Base-by-base conservation (phyloP, 2,113 vertebrate species). In the Corythornis cristatus region DNA sequence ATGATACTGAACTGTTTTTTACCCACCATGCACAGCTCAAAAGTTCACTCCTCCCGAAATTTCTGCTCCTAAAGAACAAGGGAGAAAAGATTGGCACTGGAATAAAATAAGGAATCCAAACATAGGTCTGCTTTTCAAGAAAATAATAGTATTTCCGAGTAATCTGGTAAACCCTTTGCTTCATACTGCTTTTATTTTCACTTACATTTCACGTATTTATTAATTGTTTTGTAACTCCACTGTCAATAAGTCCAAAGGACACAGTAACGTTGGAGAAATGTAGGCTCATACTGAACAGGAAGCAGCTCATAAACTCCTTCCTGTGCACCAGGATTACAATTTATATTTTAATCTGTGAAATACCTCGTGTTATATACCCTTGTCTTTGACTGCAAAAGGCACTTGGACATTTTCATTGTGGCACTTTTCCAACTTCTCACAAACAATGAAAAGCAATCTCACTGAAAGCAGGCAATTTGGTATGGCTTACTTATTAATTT, bases 371-470 rank as follows among this genome's bases (percentile, higher is more conserved):
- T 92, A 35, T 4, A 71, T 83, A 28, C 33, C 35, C 23, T 83
- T 76, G 71, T 58, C 45, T 61, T 51, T 68, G 67, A 21, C 83
- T 29, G 29, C 7, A 25, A 57, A 82, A 82, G 50, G 58, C 31
- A 73, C 68, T 80, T 22, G 46, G 77, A 33, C 58, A 21, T 19
- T 73, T 57, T 67, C 58, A 22, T n/a, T 4, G 74, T 70, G 81
- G 93, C 89, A 61, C 77, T 87, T 80, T 33, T 91, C 84, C 94
- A 90, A 75, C 87, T 91, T 91, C 29, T 9, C 15, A 42, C 77
- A 60, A 54, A 57, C 35, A 42, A 51, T 25, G 81, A 40, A 90
- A 88, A 91, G 93, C 75, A 43, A 54, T 54, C 86, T 76, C 15
- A 9, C 77, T 74, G 70, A 50, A 86, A 92, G 83, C 3, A 12